phyloP scores from a whole-genome alignment of 2,797 vertebrate genomes.

The Hyperoplus immaculatus region DNA sequence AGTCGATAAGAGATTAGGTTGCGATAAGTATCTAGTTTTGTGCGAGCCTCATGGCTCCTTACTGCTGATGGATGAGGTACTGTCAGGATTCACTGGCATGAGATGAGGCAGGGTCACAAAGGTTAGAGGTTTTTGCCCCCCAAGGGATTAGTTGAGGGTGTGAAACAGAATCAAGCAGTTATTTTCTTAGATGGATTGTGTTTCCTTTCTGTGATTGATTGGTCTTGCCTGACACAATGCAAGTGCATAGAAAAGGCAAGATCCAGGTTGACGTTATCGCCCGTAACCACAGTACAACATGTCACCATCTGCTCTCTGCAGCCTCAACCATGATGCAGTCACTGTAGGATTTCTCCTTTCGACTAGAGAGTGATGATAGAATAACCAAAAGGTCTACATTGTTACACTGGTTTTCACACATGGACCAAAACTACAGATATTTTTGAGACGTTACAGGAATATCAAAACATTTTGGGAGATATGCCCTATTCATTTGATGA shows the following conservation, averaged over 20 bases:
- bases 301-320: conserved; percentile 29
- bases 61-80: conserved; percentile 58
- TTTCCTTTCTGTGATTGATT: conserved; percentile 63
- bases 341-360: conserved; percentile 12
- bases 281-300: conserved; percentile 22
- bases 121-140: conserved; percentile 54
- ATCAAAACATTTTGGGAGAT: neutral
- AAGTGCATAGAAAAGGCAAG: conserved; percentile 18
- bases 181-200: conserved; percentile 48
- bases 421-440: neutral
- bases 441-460: neutral
- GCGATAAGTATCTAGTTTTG: conserved; percentile 53
- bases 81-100: conserved; percentile 40
- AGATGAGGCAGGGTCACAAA: conserved; percentile 49
- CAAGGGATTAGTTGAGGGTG: conserved; percentile 56
- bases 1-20: conserved; percentile 61
- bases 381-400: conserved; percentile 10
- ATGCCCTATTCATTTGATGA: neutral
- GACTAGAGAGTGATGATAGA: conserved; percentile 19
- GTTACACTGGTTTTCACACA: neutral
- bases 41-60: conserved; percentile 31
- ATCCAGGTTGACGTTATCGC: conserved; percentile 35
- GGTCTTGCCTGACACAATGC: conserved; percentile 24
- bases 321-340: conserved; percentile 19
- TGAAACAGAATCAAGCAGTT: conserved; percentile 54